phyloP scores from a whole-genome alignment of 64 coral and sea anemone species.

The Actinia tenebrosa region DNA sequence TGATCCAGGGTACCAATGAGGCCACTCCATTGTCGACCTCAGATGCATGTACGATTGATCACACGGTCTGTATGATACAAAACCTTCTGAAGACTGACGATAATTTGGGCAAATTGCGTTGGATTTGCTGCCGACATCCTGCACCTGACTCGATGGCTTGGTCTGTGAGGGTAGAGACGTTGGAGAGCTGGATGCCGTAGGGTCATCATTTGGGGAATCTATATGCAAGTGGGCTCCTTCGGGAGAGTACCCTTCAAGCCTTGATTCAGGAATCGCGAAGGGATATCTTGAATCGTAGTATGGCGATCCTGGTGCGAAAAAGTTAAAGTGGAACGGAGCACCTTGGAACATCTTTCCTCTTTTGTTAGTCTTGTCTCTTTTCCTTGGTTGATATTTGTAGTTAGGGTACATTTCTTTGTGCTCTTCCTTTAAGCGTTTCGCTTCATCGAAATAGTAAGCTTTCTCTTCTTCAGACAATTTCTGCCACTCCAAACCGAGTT shows the following conservation, averaged over 20 bases:
- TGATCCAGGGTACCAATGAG: conserved; percentile 47
- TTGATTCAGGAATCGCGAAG: conserved; percentile 29
- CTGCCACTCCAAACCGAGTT: conserved; percentile 94
- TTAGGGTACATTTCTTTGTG: conserved; percentile 86
- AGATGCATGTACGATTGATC: conserved; percentile 50
- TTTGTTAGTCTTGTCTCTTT: conserved; percentile 89
- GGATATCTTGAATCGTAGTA: conserved; percentile 48
- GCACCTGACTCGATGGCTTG: neutral
- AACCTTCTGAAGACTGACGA: conserved; percentile 39
- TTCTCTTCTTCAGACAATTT: conserved; percentile 87
- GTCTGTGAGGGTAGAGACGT: neutral
- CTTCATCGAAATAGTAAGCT: conserved; percentile 88
- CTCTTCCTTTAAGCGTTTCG: conserved; percentile 84
- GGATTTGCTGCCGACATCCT: neutral
- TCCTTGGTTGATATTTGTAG: conserved; percentile 97
- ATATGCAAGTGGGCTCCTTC: neutral
- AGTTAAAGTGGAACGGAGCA: conserved; percentile 76
- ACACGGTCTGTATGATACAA: conserved; percentile 45
- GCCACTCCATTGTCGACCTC: conserved; percentile 39
- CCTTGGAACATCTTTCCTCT: conserved; percentile 74
- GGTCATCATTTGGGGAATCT: neutral
- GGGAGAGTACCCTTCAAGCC: neutral
- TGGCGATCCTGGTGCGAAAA: conserved; percentile 47
- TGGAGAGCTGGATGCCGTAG: neutral
- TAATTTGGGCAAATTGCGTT: conserved; percentile 33